Base-by-base conservation (phyloP, 2,888 invertebrate species). In the Caenorhabditis imperialis region DNA sequence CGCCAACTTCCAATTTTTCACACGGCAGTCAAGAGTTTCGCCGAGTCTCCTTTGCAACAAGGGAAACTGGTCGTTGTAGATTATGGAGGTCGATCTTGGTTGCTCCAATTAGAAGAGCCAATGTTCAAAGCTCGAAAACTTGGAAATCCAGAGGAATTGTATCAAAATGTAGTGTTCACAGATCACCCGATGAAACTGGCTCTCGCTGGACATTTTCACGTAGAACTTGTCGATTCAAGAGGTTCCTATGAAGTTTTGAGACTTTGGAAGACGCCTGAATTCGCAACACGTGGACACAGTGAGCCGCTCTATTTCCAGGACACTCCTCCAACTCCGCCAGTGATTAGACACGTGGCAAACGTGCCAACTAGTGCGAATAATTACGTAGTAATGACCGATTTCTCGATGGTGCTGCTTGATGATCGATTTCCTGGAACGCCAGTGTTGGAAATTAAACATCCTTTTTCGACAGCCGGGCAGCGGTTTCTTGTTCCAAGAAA, bases 371-470 rank as follows among this genome's bases (percentile, higher is more conserved):
- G 38, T 1, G 30, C 71, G 8, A 70, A 78, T 40, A 54, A 45
- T n/a, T 70, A 61, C n/a, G 1, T 77, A 2, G 61, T 60, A 4
- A 53, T 81, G 45, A 78, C 75, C 8, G 72, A 69, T 40, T 38
- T 60, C 27, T 20, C 55, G n/a, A 8, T 77, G 20, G 63, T 72
- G 53, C 50, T 81, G 4, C n/a, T 81, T 6, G 81, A 81, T 55
- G 79, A 81, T 44, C 69, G 81, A 25, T 75, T 75, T 33, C 78
- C 78, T 1, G 71, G 71, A 30, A 44, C 30, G 8, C 12, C 69
- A 1, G 37, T 81, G 1, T 33, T 81, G 1, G 25, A 58, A 1
- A 40, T 75, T 12, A 53, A 58, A 18, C 78, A 81, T 57, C 18
- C 67, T 8, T 53, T 78, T 50, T 53, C 65, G 3, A 7, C 38